Percentiles rank a stretch among this genome's conserved stretches.
Conservation (phyloP, 2,888 invertebrate species). For the Subacronicta megacephala region DNA sequence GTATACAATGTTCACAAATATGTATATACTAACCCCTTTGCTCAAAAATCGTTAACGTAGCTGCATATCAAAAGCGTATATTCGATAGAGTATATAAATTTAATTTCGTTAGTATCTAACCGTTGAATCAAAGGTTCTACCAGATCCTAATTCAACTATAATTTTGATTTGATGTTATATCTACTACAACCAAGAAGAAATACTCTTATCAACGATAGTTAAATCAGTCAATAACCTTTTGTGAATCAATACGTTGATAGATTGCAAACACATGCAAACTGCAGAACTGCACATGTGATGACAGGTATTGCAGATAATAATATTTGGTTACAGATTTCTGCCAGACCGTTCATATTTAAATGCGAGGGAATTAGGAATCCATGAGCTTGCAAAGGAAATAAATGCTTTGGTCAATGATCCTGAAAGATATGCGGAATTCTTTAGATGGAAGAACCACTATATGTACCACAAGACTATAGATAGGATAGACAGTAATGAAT, state of each 20-base stretch:
- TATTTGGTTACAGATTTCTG: conserved; percentile 71
- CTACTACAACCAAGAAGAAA: too few species aligned
- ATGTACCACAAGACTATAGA: conserved; percentile 67
- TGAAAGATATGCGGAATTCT: conserved; percentile 72
- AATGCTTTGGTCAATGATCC: conserved; percentile 69
- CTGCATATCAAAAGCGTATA: too few species aligned
- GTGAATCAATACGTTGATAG: neutral
- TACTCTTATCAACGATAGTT: neutral
- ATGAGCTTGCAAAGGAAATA: conserved; percentile 71
- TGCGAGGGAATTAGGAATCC: conserved; percentile 65
- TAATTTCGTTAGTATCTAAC: too few species aligned
- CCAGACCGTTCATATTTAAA: conserved; percentile 80
- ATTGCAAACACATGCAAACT: neutral
- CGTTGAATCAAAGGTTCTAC: too few species aligned
- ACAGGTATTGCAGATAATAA: neutral
- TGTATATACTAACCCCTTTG: too few species aligned
- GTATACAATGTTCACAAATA: too few species aligned
- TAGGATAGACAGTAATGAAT: conserved; percentile 73
- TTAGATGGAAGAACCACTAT: conserved; percentile 80
- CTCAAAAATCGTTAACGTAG: too few species aligned
- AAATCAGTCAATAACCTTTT: neutral
- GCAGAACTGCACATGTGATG: conserved; percentile 3
- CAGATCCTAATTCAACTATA: too few species aligned
- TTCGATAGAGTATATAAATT: too few species aligned
- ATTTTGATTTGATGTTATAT: too few species aligned